Percentiles rank a stretch among this genome's conserved stretches.
Conservation (phyloP, 2,113 vertebrate species). For the Puma concolor region DNA sequence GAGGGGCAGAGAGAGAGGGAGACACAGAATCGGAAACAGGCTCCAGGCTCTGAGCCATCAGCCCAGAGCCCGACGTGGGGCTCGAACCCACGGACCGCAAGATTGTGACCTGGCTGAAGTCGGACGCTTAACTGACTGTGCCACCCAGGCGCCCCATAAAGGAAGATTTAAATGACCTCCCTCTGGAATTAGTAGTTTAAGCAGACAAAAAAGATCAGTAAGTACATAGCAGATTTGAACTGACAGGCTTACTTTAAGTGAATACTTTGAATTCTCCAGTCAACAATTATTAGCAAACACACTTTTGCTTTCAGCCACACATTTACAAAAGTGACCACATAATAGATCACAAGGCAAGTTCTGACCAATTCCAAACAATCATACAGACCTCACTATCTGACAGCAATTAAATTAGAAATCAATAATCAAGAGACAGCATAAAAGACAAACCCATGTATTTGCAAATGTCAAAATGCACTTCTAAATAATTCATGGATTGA, state of each 20-base stretch:
- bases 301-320: not conserved
- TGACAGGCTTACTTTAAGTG: not conserved
- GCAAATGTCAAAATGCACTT: not conserved
- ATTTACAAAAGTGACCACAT: constrained; percentile 10
- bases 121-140: no score
- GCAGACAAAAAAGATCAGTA: not conserved
- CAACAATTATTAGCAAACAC: not conserved
- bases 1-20: no score
- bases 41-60: no score
- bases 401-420: constrained; percentile 31
- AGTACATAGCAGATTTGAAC: not conserved
- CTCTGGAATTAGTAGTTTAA: not conserved
- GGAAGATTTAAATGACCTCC: not conserved
- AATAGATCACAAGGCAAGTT: not conserved
- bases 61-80: no score
- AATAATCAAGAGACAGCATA: not conserved
- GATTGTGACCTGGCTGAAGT: no score
- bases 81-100: no score
- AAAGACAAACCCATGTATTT: not conserved
- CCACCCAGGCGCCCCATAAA: not conserved
- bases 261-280: not conserved
- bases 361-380: not conserved
- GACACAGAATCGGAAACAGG: no score
- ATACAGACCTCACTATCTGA: not conserved
- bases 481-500: not conserved